Conservation (phyloP, 2,888 invertebrate species). For the Steinernema scapterisci region DNA sequence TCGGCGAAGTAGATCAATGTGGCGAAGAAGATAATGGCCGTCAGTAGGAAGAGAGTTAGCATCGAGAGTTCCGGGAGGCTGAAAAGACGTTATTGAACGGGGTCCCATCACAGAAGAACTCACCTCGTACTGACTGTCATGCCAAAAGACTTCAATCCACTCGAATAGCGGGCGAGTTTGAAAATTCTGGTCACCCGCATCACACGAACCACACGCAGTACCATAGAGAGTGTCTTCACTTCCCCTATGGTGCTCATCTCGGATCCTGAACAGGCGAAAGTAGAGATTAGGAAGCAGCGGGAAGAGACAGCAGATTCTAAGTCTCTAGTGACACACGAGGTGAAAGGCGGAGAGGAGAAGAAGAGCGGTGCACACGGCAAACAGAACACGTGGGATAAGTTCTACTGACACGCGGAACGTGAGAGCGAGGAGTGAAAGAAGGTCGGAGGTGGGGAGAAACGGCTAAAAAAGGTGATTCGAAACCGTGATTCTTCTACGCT, state of each 20-base stretch:
- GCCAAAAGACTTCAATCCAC: constrained; percentile 65
- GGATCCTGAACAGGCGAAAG: neutral
- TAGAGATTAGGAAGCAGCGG: neutral
- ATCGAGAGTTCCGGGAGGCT: neutral
- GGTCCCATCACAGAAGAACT: constrained; percentile 53
- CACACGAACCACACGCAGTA: constrained; percentile 63
- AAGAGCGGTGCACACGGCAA: constrained; percentile 4
- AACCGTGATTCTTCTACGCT: too few species aligned
- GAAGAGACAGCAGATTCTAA: neutral
- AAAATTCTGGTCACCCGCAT: constrained; percentile 63
- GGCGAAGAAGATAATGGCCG: constrained; percentile 65
- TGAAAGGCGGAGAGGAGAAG: neutral
- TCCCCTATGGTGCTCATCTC: constrained; percentile 16
- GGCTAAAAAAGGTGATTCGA: too few species aligned
- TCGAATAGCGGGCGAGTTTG: constrained; percentile 62
- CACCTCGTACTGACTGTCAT: constrained; percentile 56
- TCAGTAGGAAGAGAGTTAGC: constrained; percentile 51
- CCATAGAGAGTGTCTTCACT: constrained; percentile 38
- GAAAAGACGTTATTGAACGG: neutral
- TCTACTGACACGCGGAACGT: too few species aligned
- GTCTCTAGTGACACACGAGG: neutral
- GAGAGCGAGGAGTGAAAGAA: too few species aligned
- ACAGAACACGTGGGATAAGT: too few species aligned
- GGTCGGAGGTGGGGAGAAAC: too few species aligned
- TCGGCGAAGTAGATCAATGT: constrained; percentile 61